Percentiles rank a stretch among this genome's conserved stretches.
Evolutionary conservation across 2,797 vertebrate species (phyloP).

Genomic region (Pelodytes ibericus): DNA sequence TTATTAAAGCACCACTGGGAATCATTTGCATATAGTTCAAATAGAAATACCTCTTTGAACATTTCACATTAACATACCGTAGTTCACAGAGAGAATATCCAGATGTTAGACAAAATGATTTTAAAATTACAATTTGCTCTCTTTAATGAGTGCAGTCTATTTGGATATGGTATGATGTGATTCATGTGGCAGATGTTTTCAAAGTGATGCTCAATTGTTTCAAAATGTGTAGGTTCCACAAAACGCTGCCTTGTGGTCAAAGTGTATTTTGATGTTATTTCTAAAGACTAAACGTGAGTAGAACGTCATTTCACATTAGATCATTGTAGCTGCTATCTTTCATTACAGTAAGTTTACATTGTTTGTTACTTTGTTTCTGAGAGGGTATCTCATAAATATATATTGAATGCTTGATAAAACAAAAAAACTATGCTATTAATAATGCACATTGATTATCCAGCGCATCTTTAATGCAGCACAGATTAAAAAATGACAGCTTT

Average conservation of each 20-base stretch:
- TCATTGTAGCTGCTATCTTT: neutral
- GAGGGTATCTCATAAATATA: too few relatives aligned
- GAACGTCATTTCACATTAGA: constrained; percentile 12
- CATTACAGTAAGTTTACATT: too few relatives aligned
- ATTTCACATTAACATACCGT: neutral
- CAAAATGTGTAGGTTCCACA: neutral
- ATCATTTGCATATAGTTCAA: neutral
- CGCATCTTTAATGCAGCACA: too few relatives aligned
- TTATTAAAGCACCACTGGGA: neutral
- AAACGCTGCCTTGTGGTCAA: constrained; percentile 1
- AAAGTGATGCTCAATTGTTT: neutral
- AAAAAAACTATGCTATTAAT: too few relatives aligned
- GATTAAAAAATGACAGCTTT: too few relatives aligned
- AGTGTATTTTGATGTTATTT: neutral
- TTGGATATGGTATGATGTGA: constrained; percentile 6
- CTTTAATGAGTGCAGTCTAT: neutral
- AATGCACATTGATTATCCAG: too few relatives aligned
- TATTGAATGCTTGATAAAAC: too few relatives aligned
- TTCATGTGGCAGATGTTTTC: constrained; percentile 20
- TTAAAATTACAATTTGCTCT: neutral
- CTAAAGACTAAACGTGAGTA: neutral
- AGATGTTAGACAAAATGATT: neutral
- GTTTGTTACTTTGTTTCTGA: too few relatives aligned
- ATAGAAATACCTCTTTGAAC: constrained; percentile 2
- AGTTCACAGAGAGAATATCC: neutral